Conservation (phyloP, 2,113 vertebrate species). For the Rhabdornis inornatus region DNA sequence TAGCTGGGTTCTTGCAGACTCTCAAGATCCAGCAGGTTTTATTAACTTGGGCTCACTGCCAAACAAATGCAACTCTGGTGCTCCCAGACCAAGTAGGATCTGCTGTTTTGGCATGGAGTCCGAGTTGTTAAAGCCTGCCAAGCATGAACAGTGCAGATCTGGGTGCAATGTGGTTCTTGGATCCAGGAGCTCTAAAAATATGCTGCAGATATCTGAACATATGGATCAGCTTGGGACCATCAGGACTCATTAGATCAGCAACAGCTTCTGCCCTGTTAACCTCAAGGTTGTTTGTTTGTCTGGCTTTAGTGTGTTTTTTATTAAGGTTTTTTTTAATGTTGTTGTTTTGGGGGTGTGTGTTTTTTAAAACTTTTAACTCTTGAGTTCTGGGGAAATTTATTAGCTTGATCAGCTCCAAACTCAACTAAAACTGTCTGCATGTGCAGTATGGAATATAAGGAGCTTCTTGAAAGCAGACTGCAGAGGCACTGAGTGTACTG, state of each 20-base stretch:
- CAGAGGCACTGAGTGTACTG: background rate
- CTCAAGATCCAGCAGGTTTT: background rate
- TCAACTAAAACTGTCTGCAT: background rate
- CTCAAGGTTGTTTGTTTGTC: background rate
- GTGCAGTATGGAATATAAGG: background rate
- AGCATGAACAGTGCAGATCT: background rate
- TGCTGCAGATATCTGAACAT: fast-evolving
- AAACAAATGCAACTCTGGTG: background rate
- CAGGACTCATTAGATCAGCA: background rate
- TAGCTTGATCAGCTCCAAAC: background rate
- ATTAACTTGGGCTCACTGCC: background rate
- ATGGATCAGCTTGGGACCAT: background rate
- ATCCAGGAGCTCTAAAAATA: background rate
- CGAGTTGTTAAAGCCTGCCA: background rate
- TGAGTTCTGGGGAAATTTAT: background rate
- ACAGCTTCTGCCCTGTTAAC: background rate
- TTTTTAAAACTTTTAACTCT: background rate
- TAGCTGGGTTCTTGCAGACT: background rate
- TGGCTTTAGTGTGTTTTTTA: background rate
- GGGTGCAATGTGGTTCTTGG: fast-evolving
- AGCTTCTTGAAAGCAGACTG: background rate
- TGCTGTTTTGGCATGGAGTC: background rate
- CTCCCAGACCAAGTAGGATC: background rate
- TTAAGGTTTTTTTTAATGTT: background rate
- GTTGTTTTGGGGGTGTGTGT: background rate